Base-by-base conservation (phyloP, 2,888 invertebrate species). In the Eupsilia transversa region DNA sequence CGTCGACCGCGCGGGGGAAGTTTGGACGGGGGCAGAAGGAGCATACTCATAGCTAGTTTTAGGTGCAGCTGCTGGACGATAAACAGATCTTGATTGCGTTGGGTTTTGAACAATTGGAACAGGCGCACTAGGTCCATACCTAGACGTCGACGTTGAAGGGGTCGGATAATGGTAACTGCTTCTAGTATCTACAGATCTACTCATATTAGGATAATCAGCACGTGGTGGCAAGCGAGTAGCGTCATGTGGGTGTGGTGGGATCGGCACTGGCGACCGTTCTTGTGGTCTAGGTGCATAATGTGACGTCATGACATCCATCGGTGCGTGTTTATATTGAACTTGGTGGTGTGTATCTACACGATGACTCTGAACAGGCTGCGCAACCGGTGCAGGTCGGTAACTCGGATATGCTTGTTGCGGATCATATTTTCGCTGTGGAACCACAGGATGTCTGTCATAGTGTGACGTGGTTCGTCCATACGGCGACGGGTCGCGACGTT, bases 381-480 rank as follows among this genome's bases (percentile, higher is more conserved):
- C 83, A 20, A 91, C 76, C 54, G 92, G 89, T 52, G 92, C 86
- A 82, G 94, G 94, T 89, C 95, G 93, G 79, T 96, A 96, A 9
- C 95, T 96, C 10, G 95, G 93, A 87, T 96, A 96, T 27, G 94
- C 92, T 86, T 96, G 95, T 85, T 96, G 96, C 49, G 91, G 93
- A 88, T 96, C 96, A 87, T 95, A 95, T 83, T 96, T 96, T 77
- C 96, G 92, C 74, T 93, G 92, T 33, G 94, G 92, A 43, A 94
- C 89, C 20, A 92, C 77, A 30, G 93, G 89, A 84, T 94, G 94
- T 66, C 95, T 91, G 63, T 96, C 96, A 85, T 94, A 96, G 85
- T 94, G 95, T 46, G 93, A 80, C n/a, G 91, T 74, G 7, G 90
- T 80, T 17, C 94, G 91, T 56, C 91, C 85, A 79, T 94, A 94